Evolutionary conservation across 2,797 vertebrate species (phyloP).

Genomic region (Sternarchorhynchus goeldii): DNA sequence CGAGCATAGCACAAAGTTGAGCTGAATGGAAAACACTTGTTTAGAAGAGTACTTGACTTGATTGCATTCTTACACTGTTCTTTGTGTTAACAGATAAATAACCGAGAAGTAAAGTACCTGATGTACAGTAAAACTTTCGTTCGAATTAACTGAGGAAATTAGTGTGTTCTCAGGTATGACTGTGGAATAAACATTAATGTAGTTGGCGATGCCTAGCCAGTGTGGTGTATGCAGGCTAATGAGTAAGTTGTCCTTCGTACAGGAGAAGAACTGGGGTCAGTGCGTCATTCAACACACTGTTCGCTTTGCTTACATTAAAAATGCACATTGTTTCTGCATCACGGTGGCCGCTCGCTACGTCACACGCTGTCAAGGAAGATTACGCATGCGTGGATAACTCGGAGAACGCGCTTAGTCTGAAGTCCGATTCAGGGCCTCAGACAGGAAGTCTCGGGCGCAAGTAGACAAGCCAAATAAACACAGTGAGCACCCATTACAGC

Average conservation of each 20-base stretch:
- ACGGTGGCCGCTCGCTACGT: slow-evolving; percentile 22
- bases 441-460: slow-evolving; percentile 34
- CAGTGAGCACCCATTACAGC: slow-evolving; percentile 17
- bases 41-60: no score
- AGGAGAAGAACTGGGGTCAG: background rate
- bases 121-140: no score
- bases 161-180: no score
- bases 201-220: no score
- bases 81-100: no score
- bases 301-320: slow-evolving; percentile 42
- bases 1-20: no score
- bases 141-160: no score
- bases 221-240: background rate
- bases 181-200: no score
- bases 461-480: slow-evolving; percentile 19
- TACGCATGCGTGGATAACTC: slow-evolving; percentile 27
- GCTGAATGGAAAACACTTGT: no score
- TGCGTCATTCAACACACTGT: slow-evolving; percentile 6
- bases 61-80: no score
- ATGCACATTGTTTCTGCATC: slow-evolving; percentile 30
- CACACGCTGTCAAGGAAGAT: slow-evolving; percentile 34
- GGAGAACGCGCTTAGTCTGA: slow-evolving; percentile 25
- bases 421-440: slow-evolving; percentile 16
- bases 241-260: background rate
- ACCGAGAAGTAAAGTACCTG: no score